Evolutionary conservation across 2,888 invertebrate species (phyloP), one percentile per base, ranked within the genome.

Genomic region (Mimachlamys varia): DNA sequence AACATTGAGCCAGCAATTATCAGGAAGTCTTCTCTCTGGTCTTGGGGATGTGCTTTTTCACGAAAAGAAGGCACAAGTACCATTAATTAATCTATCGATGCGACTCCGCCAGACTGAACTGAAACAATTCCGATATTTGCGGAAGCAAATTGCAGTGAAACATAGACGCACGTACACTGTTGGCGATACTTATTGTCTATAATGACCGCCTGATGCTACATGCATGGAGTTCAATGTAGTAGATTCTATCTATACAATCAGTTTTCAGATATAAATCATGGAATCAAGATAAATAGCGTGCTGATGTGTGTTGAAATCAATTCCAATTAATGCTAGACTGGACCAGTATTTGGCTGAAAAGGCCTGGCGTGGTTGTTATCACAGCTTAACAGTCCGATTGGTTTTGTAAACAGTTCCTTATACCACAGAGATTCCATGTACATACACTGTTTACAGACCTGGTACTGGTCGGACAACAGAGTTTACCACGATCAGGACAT

Each of bases 81-180:
- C 22, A 62, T n/a, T 7, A n/a, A 62, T 62, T 62, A 22, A 10
- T 22, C 62, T 2, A 19, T n/a, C 62, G 22, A n/a, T 3, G 19
- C 17, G 62, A 62, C 62, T 22, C 62, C 22, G 10, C 22, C 44
- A 44, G 44, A 7, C 44, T 7, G 44, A 62, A 62, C n/a, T 22
- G 62, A 62, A 22, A 22, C 7, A 62, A 10, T 62, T 62, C 62
- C 62, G 62, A 62, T 62, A 62, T 62, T 22, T 62, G 44, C 44
- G 62, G 62, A 62, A 62, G 62, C n/a, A 62, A 62, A 62, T 62
- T 62, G 62, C 62, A 22, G 62, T 62, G n/a, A 22, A 62, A 62
- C 44, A 44, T 10, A 62, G 62, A n/a, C 62, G 10, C 7, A 17
- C 22, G n/a, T 62, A 62, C 62, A 7, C 3, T 22, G 62, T n/a